Base-by-base conservation (phyloP, 2,888 invertebrate species). In the Cryptophagus acutangulus region DNA sequence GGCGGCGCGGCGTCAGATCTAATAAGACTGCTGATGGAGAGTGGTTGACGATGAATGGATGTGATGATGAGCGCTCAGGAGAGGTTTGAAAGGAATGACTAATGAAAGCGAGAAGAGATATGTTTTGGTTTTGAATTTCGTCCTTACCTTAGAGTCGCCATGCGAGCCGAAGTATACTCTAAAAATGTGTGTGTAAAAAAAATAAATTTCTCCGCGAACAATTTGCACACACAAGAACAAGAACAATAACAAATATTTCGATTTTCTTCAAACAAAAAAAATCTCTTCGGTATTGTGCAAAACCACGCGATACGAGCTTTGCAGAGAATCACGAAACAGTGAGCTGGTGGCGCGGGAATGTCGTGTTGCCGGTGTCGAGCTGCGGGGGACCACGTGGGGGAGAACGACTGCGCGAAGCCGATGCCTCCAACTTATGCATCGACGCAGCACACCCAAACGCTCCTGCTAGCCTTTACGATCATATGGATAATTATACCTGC, bases 121-220 rank as follows among this genome's bases (percentile, higher is more conserved):
- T n/a, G n/a, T n/a, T n/a, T n/a, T n/a, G n/a, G n/a, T n/a, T n/a
- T n/a, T 20, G 24, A n/a, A 15, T 31, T 28, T 36, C 25, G 17
- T 18, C 36, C 61, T 57, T 52, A 62, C 62, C 62, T 62, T 60
- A 53, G 55, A 59, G 59, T 58, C 60, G 62, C 62, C 62, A 62
- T 62, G 60, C 55, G 57, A 55, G 54, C 53, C n/a, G n/a, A n/a
- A n/a, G n/a, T n/a, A n/a, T n/a, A n/a, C n/a, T n/a, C n/a, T n/a
- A n/a, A n/a, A n/a, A n/a, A n/a, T n/a, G n/a, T n/a, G n/a, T n/a
- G n/a, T n/a, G n/a, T n/a, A n/a, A n/a, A n/a, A n/a, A 31, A 41
- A 35, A 38, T 14, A 28, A 45, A 34, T 33, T 33, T 18, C 29
- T 40, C 47, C 38, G 46, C 30, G 38, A 41, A 43, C 39, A 36